These are phyloP conservation scores for Leptinotarsa rubiginosa DNA, from an alignment of 2,888 invertebrate species.

Conservation along the genomic window DNA sequence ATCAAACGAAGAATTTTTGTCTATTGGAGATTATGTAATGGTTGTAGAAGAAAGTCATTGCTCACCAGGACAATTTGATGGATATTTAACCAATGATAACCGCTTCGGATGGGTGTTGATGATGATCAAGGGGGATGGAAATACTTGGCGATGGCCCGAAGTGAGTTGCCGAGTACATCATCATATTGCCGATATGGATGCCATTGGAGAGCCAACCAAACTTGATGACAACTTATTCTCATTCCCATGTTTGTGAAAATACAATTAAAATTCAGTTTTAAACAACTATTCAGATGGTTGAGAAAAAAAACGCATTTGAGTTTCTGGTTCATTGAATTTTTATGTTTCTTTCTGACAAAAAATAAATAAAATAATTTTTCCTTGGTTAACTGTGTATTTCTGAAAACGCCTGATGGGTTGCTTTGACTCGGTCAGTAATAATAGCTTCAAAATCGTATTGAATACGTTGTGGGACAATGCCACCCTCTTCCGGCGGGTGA, in stretches of 20 bases:
- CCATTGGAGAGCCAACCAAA: constrained; percentile 2
- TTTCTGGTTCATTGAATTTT: constrained; percentile 7
- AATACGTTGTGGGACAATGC: constrained; percentile 4
- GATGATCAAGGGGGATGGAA: constrained; percentile 12
- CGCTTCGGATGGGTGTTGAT: constrained; percentile 18
- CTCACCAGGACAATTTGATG: constrained; percentile 10
- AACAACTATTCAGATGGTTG: constrained; percentile 8
- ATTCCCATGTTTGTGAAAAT: constrained; percentile 2
- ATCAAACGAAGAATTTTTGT: constrained; percentile 15
- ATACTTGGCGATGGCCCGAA: constrained; percentile 7
- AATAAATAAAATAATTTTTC: constrained; percentile 7
- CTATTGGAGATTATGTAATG: constrained; percentile 20
- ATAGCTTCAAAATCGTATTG: not conserved
- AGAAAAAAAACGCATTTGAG: constrained; percentile 6
- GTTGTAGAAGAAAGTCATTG: constrained; percentile 15
- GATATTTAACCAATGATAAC: constrained; percentile 14
- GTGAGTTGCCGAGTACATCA: constrained; percentile 14
- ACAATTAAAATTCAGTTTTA: not conserved
- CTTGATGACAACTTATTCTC: constrained; percentile 10
- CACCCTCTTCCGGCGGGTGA: not conserved
- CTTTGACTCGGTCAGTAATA: not conserved
- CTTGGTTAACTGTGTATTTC: constrained; percentile 8
- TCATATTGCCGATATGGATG: constrained; percentile 11
- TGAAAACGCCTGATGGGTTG: constrained; percentile 14
- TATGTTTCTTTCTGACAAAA: constrained; percentile 8